Conservation (phyloP, 2,797 vertebrate genomes). For the Hemitrygon akajei region DNA sequence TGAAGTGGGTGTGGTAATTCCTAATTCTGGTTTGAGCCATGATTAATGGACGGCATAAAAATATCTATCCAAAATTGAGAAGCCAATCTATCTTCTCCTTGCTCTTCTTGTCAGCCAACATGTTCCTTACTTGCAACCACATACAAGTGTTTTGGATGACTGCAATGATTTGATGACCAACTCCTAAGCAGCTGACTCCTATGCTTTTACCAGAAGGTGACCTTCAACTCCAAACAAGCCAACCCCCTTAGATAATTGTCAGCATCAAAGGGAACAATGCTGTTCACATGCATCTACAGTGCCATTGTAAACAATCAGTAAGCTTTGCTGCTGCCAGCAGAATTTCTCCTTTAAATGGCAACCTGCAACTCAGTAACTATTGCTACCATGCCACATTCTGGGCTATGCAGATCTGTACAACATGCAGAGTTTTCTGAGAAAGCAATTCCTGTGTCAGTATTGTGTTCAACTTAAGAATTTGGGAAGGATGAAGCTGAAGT, state of each 20-base stretch:
- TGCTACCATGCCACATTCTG: background rate
- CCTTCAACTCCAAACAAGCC: background rate
- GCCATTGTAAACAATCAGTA: background rate
- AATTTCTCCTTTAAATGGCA: background rate
- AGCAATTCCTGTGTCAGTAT: background rate
- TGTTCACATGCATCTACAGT: background rate
- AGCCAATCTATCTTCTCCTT: background rate
- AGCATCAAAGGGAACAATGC: background rate
- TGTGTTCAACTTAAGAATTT: background rate
- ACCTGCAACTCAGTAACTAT: background rate
- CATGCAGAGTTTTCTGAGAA: background rate
- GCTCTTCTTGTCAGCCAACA: constrained; percentile 6
- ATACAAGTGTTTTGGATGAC: background rate
- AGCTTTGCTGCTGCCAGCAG: background rate
- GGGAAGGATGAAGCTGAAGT: background rate
- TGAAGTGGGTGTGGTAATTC: background rate
- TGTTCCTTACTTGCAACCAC: background rate
- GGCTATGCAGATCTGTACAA: background rate
- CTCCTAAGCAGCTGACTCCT: background rate
- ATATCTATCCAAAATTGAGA: background rate
- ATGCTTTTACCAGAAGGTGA: background rate
- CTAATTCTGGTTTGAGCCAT: background rate
- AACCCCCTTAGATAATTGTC: background rate
- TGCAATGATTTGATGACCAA: background rate
- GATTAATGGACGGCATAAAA: background rate